Evolutionary conservation across 2,797 vertebrate species (phyloP).

Genomic region (Onychomys torridus): DNA sequence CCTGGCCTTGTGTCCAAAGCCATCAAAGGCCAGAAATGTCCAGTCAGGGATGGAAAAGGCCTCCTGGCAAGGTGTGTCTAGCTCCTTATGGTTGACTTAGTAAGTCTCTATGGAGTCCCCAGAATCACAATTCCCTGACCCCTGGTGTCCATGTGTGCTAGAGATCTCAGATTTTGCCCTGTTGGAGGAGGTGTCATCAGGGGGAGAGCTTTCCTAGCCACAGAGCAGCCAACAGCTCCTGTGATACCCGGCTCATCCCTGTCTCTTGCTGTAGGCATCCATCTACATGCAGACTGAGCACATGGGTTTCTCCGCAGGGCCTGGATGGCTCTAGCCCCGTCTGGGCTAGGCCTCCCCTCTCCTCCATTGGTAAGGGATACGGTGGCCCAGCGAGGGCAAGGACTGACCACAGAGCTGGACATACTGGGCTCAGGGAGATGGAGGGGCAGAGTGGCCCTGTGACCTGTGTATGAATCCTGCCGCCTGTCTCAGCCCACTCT

Average conservation of each 20-base stretch:
- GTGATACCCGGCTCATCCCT: not conserved
- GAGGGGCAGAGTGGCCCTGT: not conserved
- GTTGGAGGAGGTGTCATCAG: not conserved
- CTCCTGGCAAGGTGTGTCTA: not conserved
- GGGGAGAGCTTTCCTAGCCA: not conserved
- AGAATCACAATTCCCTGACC: not conserved
- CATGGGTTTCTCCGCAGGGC: not conserved
- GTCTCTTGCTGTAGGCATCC: not conserved
- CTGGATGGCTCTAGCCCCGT: not conserved
- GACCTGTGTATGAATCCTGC: not conserved
- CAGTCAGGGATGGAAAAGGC: not conserved
- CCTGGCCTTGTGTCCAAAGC: not conserved
- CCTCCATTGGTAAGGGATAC: not conserved
- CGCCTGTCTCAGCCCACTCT: not conserved
- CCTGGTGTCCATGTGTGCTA: fast-evolving
- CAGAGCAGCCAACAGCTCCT: not conserved
- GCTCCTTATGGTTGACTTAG: not conserved
- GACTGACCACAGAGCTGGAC: not conserved
- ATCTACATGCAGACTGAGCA: not conserved
- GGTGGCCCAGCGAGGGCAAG: not conserved
- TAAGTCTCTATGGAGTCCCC: not conserved
- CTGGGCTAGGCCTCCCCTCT: too few species aligned
- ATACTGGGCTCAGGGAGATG: not conserved
- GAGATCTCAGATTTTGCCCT: not conserved
- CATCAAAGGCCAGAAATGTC: not conserved